These are phyloP conservation scores for Polyergus mexicanus DNA, from an alignment of 1,140 invertebrate genomes.

Conservation along the genomic window DNA sequence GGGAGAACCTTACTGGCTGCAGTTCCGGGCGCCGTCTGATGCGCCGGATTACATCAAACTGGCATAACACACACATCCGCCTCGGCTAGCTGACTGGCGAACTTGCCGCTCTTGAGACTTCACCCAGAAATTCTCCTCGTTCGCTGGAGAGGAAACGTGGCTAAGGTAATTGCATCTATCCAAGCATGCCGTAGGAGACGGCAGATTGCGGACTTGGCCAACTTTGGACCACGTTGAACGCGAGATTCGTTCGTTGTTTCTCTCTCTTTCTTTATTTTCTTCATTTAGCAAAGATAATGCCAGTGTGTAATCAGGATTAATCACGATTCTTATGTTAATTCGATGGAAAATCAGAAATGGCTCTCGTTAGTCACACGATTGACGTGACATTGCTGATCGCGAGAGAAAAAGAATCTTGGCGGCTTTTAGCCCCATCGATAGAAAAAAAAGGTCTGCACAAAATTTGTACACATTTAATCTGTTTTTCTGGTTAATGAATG, in stretches of 20 bases:
- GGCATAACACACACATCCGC: conserved; percentile 76
- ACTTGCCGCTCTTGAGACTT: conserved; percentile 76
- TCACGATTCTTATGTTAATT: conserved; percentile 46
- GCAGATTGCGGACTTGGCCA: conserved; percentile 60
- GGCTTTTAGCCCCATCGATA: neutral
- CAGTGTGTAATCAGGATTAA: conserved; percentile 21
- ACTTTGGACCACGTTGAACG: conserved; percentile 53
- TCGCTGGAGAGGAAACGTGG: conserved; percentile 64
- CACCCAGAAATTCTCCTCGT: conserved; percentile 75
- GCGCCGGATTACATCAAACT: conserved; percentile 80
- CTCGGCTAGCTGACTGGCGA: conserved; percentile 60
- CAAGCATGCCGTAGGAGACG: conserved; percentile 55
- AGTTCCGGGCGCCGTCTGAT: conserved; percentile 60
- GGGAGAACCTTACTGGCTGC: conserved; percentile 3
- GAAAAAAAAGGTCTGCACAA: neutral
- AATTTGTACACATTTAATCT: neutral
- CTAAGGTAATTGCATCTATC: conserved; percentile 73
- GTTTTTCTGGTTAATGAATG: neutral
- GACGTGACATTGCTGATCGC: neutral
- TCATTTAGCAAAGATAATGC: conserved; percentile 1
- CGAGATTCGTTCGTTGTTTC: conserved; percentile 46
- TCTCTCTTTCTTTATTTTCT: neutral
- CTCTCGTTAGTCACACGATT: conserved; percentile 1
- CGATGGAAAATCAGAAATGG: neutral
- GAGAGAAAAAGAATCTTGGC: neutral